A percentile compares a stretch with the other conserved stretches of the same genome.
These are phyloP conservation scores for Drosophila sp. DNA, from an alignment of 1,140 invertebrate species.

Conservation along the genomic window DNA sequence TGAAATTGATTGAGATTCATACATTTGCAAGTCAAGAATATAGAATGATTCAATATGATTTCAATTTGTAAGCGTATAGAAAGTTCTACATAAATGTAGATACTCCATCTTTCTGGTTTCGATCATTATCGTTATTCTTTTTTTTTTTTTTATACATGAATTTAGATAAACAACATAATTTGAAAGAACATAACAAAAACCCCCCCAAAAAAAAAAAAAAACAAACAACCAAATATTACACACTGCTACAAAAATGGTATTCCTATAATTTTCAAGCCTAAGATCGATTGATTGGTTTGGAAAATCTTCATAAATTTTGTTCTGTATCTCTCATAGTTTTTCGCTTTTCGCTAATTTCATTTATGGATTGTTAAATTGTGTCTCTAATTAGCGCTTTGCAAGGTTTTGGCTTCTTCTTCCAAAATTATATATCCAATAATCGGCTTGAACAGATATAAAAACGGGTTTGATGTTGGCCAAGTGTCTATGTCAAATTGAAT, in stretches of 20 bases:
- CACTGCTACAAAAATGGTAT: not conserved
- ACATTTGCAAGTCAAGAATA: too few relatives aligned
- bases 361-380: not conserved
- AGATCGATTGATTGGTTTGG: too few relatives aligned
- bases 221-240: not conserved
- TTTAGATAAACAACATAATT: constrained; percentile 23
- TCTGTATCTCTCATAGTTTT: not conserved
- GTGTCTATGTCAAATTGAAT: constrained; percentile 6
- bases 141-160: constrained; percentile 11
- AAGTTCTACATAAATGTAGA: not conserved
- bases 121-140: not conserved
- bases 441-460: not conserved
- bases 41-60: not conserved
- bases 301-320: not conserved
- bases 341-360: not conserved
- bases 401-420: not conserved
- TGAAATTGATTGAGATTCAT: too few relatives aligned
- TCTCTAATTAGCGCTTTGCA: constrained; percentile 4
- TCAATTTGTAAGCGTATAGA: not conserved
- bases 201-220: too few relatives aligned
- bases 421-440: not conserved
- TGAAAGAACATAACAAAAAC: constrained; percentile 18
- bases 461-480: constrained; percentile 4
- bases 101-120: not conserved
- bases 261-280: too few relatives aligned